Evolutionary conservation across 2,888 invertebrate genomes (phyloP), one percentile per base, ranked within the genome.

Genomic region (Mythimna pallens): DNA sequence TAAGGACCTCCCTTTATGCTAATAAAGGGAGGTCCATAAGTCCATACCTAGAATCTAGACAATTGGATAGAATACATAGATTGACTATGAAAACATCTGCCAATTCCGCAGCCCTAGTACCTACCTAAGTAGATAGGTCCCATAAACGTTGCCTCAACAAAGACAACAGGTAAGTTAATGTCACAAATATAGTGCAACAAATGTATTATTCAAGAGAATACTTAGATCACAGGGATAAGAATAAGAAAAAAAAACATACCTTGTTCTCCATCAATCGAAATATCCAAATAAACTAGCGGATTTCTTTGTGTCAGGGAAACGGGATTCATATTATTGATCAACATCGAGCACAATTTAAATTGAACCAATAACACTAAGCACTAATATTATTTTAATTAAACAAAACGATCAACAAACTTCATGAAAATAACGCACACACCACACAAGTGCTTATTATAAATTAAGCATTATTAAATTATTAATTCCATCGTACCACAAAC

Each of bases 261-360:
- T 96, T 96, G 97, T 89, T 97, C 97, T 62, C 97, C 94, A 79
- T 97, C 97, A 86, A 98, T 97, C 84, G 96, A 95, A 78, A 98
- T 96, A 90, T 98, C 98, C 78, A 98, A 93, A 92, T 96, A 98
- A 65, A 98, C 98, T 75, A 98, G 92, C 5, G 97, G 97, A 95
- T 98, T 98, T 85, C 90, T 94, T 93, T 93, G 92, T 86, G 87
- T 81, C 25, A 83, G 73, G 65, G 83, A 81, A 66, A 81, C 83
- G 54, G 88, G 77, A 84, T 84, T 88, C 90, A 91, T 91, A 84
- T 89, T 91, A 86, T 89, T 86, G 76, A 86, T 86, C 82, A 87
- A 86, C 86, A 88, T 89, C 70, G 81, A 82, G 70, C 54, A 67
- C 65, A 67, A 72, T 64, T 72, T 70, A 3, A 25, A 58, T 22